These are phyloP conservation scores for Oreochromis aureus DNA, from an alignment of 2,113 vertebrate genomes.

Conservation along the genomic window DNA sequence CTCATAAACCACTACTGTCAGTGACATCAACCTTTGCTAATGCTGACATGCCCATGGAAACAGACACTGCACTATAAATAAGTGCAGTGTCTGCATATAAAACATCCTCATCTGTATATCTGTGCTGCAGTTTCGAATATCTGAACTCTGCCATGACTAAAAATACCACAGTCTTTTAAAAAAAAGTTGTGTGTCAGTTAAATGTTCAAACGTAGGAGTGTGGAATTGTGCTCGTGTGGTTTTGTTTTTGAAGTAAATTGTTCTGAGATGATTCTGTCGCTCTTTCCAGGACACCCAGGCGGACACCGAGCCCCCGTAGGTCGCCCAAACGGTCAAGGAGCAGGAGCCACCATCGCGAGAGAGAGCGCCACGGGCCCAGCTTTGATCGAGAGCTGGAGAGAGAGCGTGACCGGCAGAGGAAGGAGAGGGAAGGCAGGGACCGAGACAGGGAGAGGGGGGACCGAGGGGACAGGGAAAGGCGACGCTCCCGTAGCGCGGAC, in stretches of 20 bases:
- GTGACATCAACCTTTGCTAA: background rate
- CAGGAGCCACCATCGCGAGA: slow-evolving; percentile 89
- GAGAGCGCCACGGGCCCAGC: slow-evolving; percentile 85
- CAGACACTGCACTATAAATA: background rate
- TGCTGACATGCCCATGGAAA: background rate
- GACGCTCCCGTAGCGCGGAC: slow-evolving; percentile 61
- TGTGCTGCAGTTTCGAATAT: background rate
- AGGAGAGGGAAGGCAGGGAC: slow-evolving; percentile 80
- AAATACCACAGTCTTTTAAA: background rate
- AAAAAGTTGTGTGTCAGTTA: background rate
- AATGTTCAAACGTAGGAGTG: background rate
- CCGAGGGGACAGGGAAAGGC: slow-evolving; percentile 50
- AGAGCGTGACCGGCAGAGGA: slow-evolving; percentile 90
- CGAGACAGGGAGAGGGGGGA: slow-evolving; percentile 81
- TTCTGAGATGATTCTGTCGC: background rate
- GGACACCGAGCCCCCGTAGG: slow-evolving; percentile 83
- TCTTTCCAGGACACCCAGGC: slow-evolving; percentile 82
- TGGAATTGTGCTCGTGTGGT: background rate
- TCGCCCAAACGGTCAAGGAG: slow-evolving; percentile 94
- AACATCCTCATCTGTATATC: background rate
- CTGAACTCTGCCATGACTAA: background rate
- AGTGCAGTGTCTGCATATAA: background rate
- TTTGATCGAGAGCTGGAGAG: slow-evolving; percentile 94
- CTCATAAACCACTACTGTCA: background rate
- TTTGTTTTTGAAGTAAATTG: background rate